Evolutionary conservation across 2,888 invertebrate species (phyloP).

Genomic region (Unio pictorum): DNA sequence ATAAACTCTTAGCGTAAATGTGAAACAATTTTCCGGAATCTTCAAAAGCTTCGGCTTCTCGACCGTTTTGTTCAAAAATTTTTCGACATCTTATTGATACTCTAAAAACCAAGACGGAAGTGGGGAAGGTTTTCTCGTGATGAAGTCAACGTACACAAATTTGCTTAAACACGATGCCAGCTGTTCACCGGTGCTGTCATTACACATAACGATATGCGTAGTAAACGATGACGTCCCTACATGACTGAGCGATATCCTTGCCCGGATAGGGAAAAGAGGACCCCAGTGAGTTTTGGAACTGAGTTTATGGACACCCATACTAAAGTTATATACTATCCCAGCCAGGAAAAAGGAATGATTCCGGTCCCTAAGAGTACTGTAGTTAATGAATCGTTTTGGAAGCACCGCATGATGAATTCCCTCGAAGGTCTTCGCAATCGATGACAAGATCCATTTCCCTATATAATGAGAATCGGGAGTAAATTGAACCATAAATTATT

Average conservation of each 20-base stretch:
- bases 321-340: conserved; percentile 1
- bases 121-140: conserved; percentile 20
- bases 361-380: too few species aligned
- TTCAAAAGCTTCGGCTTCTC: conserved; percentile 14
- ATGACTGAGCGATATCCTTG: conserved; percentile 19
- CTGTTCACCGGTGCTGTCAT: conserved; percentile 12
- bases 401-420: too few species aligned
- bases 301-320: conserved; percentile 11
- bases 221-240: conserved; percentile 27
- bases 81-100: too few species aligned
- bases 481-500: too few species aligned
- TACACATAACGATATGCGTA: conserved; percentile 11
- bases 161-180: conserved; percentile 17
- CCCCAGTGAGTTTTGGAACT: conserved; percentile 25
- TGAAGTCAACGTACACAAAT: conserved; percentile 34
- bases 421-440: too few species aligned
- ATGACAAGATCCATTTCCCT: too few species aligned
- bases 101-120: conserved; percentile 28
- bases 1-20: conserved; percentile 9
- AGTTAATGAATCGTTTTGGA: too few species aligned
- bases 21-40: conserved; percentile 19
- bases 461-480: too few species aligned
- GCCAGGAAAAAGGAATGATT: too few species aligned
- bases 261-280: conserved; percentile 17
- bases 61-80: neutral